Conservation (phyloP, 2,888 invertebrate genomes). For the Ectemnius cavifrons region DNA sequence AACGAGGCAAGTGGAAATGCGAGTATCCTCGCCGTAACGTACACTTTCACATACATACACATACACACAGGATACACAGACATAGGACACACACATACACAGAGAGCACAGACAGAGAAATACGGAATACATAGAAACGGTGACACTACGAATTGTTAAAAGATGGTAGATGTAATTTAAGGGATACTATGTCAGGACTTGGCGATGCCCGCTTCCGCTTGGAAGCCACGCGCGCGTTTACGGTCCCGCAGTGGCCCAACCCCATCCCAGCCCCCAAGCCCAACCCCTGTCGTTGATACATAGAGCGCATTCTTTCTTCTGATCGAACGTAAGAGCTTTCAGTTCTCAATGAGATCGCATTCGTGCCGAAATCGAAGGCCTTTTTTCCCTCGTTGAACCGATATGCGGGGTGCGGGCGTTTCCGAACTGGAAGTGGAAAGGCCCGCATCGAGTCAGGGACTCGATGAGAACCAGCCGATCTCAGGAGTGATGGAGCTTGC, state of each 20-base stretch:
- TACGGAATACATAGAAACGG: not conserved
- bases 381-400: not conserved
- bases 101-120: not conserved
- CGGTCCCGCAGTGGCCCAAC: not conserved
- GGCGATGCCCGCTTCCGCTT: not conserved
- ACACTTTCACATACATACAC: not conserved
- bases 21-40: not conserved
- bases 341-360: not conserved
- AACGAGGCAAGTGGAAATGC: not conserved
- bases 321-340: conserved; percentile 2
- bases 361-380: not conserved
- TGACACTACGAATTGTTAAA: conserved; percentile 1
- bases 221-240: not conserved
- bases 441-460: no score
- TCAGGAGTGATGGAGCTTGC: no score
- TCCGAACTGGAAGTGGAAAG: no score
- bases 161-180: conserved; percentile 8
- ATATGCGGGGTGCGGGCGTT: no score
- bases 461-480: no score
- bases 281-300: not conserved
- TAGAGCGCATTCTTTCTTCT: conserved; percentile 7
- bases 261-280: no score
- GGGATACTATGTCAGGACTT: not conserved
- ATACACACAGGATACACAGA: no score
- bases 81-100: no score